Base-by-base conservation (phyloP, 2,888 invertebrate species). In the Pachliopta kotzebuea region DNA sequence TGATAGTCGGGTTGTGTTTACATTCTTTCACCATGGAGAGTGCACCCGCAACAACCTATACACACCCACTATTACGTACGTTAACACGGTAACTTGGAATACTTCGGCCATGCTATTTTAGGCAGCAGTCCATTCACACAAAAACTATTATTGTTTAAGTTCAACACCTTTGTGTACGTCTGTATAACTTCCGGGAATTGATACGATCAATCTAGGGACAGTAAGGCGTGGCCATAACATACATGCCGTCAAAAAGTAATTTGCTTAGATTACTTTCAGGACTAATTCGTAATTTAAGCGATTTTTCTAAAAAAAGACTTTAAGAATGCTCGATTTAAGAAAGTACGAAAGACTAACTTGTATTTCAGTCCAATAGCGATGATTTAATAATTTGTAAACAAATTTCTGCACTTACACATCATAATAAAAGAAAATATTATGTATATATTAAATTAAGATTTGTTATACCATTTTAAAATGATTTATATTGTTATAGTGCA, bases 21-120 rank as follows among this genome's bases (percentile, higher is more conserved):
- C 85, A 78, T 84, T 80, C 80, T 74, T 83, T 89, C 89, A 85
- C 90, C 90, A 89, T 90, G 90, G 89, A 80, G 88, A 88, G 74
- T 79, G 80, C 79, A 71, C 65, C 58, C 62, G 56, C 56, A 63
- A 65, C 63, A 59, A 61, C 56, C 69, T 71, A 66, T 68, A 70
- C 67, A 71, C 70, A 69, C 56, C 54, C 66, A 59, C 37, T 23
- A 58, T 63, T 57, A 57, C 45, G 20, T 31, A 53, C 23, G 37
- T 23, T 23, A 57, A 57, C 20, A 17, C 17, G 20, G 56, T 45
- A 56, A 37, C 42, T 21, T 23, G 37, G 7, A 58, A 37, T 49
- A 24, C 23, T 60, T n/a, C 11, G 20, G 37, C 56, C 65, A 60
- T 31, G 62, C 60, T 45, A 63, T 60, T 63, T 59, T 59, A 45